Percentiles rank a stretch among this genome's conserved stretches.
Conservation (phyloP, 2,888 invertebrate genomes). For the Clitarchus hookeri region DNA sequence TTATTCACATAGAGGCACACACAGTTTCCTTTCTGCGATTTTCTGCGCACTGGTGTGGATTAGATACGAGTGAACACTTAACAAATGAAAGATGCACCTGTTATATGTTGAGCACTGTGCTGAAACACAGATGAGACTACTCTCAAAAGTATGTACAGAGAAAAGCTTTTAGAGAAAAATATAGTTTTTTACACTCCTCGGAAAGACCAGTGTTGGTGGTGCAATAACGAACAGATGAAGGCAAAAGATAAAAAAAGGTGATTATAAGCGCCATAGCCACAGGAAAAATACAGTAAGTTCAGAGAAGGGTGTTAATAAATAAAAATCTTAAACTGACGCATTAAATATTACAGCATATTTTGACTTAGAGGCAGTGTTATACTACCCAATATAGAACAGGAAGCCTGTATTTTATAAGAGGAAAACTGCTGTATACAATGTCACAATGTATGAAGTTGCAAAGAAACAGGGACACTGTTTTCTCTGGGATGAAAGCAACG, state of each 20-base stretch:
- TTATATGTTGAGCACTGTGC: too few relatives aligned
- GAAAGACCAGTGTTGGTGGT: not conserved
- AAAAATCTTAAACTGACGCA: not conserved
- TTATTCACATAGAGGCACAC: too few relatives aligned
- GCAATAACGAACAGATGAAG: not conserved
- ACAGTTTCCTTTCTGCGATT: too few relatives aligned
- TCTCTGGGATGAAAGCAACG: slow-evolving; percentile 49
- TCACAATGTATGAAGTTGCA: slow-evolving; percentile 49
- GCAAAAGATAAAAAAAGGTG: not conserved
- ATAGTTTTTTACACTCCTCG: too few relatives aligned
- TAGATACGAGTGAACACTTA: too few relatives aligned
- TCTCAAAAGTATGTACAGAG: too few relatives aligned
- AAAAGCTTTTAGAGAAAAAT: too few relatives aligned
- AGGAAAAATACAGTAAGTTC: not conserved
- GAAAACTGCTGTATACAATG: slow-evolving; percentile 44
- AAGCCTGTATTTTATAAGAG: not conserved
- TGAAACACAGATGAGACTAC: too few relatives aligned
- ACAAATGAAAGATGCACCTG: too few relatives aligned
- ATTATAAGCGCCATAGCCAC: not conserved
- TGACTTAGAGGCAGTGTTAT: not conserved
- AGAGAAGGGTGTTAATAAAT: not conserved
- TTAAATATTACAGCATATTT: not conserved
- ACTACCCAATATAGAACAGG: not conserved
- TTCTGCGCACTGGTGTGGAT: too few relatives aligned
- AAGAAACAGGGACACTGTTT: slow-evolving; percentile 48